phyloP scores from a whole-genome alignment of 2,888 invertebrate species.

The Hydroisotoma schaefferi region DNA sequence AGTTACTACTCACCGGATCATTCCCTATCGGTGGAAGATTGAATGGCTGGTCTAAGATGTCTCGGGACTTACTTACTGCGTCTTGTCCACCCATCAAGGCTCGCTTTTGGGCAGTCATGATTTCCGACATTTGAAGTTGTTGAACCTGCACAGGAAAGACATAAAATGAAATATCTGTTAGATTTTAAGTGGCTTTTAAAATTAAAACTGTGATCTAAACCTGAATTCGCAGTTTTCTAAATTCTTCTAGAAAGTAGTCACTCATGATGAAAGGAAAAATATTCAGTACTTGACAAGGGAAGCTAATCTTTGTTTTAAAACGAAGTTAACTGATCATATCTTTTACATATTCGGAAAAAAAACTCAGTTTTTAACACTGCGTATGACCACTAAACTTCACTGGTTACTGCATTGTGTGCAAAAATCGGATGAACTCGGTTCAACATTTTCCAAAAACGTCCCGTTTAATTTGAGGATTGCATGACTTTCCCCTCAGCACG shows the following conservation, averaged over 20 bases:
- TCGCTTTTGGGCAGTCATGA: slow-evolving; percentile 85
- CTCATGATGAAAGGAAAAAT: no score
- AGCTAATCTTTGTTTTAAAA: no score
- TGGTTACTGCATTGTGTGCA: no score
- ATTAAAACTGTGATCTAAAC: slow-evolving; percentile 17
- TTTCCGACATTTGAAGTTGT: slow-evolving; percentile 78
- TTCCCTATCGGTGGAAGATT: slow-evolving; percentile 46
- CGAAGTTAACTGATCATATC: no score
- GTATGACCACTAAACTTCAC: no score
- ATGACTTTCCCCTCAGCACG: no score
- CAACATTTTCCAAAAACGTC: no score
- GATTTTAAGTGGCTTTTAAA: background rate
- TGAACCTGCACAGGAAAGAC: slow-evolving; percentile 60
- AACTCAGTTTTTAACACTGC: no score
- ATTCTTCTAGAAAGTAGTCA: slow-evolving; percentile 26
- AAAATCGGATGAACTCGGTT: no score
- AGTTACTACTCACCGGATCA: slow-evolving; percentile 48
- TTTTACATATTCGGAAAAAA: no score
- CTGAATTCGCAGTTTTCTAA: slow-evolving; percentile 30
- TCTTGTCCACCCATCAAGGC: slow-evolving; percentile 86
- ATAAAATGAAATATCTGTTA: slow-evolving; percentile 1
- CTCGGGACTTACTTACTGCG: slow-evolving; percentile 62
- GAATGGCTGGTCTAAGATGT: slow-evolving; percentile 45
- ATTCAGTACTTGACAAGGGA: no score
- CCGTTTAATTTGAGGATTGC: no score